Evolutionary conservation across 2,797 vertebrate genomes (phyloP).

Genomic region (Periparus ater): DNA sequence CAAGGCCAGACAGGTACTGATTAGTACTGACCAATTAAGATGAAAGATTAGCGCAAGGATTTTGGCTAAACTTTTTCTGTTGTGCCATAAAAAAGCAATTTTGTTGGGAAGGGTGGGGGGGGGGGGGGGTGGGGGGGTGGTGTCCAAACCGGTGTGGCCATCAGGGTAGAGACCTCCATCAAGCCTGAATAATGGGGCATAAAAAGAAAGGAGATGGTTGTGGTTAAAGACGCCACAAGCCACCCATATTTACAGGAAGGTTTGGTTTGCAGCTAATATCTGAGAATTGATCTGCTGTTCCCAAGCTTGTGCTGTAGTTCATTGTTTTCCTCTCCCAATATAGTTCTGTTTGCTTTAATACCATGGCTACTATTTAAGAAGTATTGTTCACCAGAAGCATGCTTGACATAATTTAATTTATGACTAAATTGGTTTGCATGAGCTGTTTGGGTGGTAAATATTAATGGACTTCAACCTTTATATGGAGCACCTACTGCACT

Average conservation of each 20-base stretch:
- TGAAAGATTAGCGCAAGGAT: background rate
- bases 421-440: background rate
- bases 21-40: background rate
- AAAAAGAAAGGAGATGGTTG: background rate
- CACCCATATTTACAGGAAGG: background rate
- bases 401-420: background rate
- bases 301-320: background rate
- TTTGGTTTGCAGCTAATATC: background rate
- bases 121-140: no score
- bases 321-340: conserved; percentile 5
- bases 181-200: background rate
- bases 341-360: conserved; percentile 20
- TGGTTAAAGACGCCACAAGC: background rate
- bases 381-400: conserved; percentile 13
- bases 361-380: background rate
- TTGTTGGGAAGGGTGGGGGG: background rate
- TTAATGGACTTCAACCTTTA: background rate
- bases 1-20: background rate
- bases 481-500: background rate
- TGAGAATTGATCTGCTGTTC: background rate
- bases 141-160: background rate
- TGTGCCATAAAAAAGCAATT: background rate
- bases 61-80: background rate
- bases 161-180: background rate
- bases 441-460: conserved; percentile 16